Conservation (phyloP, 2,797 vertebrate species). For the Gouania willdenowi region DNA sequence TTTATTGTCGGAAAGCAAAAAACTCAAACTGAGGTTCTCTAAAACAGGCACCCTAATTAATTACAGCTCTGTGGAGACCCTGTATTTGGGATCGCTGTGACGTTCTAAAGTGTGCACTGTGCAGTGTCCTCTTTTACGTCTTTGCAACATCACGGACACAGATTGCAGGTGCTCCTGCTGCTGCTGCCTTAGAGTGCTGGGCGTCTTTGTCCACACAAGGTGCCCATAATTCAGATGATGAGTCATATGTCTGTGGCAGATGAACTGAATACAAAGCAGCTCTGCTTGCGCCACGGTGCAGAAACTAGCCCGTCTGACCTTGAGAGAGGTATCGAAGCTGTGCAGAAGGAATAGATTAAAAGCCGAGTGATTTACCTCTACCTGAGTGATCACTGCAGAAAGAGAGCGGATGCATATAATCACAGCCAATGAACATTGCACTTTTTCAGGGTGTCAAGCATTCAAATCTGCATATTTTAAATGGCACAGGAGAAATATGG, state of each 20-base stretch:
- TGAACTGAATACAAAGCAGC: constrained; percentile 63
- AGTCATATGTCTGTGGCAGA: constrained; percentile 49
- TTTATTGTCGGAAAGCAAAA: no score
- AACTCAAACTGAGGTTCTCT: constrained; percentile 49
- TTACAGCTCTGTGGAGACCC: constrained; percentile 64
- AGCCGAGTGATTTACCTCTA: no score
- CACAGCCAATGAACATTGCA: no score
- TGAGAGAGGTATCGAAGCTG: constrained; percentile 25
- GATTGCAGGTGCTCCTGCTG: constrained; percentile 16
- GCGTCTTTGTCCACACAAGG: constrained; percentile 24
- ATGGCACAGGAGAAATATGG: no score
- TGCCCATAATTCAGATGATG: constrained; percentile 62
- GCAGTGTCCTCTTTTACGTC: constrained; percentile 51
- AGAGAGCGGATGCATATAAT: no score
- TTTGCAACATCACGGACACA: constrained; percentile 15
- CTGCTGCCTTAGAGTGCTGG: constrained; percentile 1
- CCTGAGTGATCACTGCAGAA: no score
- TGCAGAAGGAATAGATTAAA: constrained; percentile 1
- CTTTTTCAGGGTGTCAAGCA: no score
- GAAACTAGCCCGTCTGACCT: constrained; percentile 33
- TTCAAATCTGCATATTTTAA: no score
- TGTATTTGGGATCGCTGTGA: constrained; percentile 67
- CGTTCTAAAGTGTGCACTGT: constrained; percentile 63
- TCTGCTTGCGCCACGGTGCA: constrained; percentile 17
- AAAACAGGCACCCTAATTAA: constrained; percentile 66